Evolutionary conservation across 2,888 invertebrate species (phyloP).

Genomic region (Drosophila lutescens): DNA sequence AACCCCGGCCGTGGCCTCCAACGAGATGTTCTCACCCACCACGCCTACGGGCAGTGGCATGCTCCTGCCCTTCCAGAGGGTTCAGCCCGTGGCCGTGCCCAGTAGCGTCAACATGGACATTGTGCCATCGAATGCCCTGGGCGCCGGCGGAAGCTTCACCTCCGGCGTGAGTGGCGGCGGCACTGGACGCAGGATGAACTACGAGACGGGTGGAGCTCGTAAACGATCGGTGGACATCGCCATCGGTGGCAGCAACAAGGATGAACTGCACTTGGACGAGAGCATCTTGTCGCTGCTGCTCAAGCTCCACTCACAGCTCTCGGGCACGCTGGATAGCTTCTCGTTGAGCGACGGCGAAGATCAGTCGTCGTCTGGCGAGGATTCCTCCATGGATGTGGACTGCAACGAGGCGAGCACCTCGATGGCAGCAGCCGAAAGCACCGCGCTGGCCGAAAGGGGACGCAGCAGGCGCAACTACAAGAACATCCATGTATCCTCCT

Average conservation of each 20-base stretch:
- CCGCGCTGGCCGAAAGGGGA: slow-evolving; percentile 58
- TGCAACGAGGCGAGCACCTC: slow-evolving; percentile 82
- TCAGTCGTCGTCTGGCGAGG: slow-evolving; percentile 2
- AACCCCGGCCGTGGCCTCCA: slow-evolving; percentile 46
- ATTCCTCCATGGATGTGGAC: slow-evolving; percentile 80
- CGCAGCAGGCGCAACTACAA: slow-evolving; percentile 61
- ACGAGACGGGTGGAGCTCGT: slow-evolving; percentile 76
- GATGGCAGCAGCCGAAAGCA: slow-evolving; percentile 50
- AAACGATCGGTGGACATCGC: slow-evolving; percentile 84
- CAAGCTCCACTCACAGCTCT: slow-evolving; percentile 95
- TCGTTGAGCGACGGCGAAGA: slow-evolving; percentile 85
- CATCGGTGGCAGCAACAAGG: slow-evolving; percentile 84
- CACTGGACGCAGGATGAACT: slow-evolving; percentile 63
- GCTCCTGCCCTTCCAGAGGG: slow-evolving; percentile 84
- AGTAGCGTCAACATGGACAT: slow-evolving; percentile 84
- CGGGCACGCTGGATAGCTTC: slow-evolving; percentile 93
- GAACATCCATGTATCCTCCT: slow-evolving; percentile 82
- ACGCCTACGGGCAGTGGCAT: slow-evolving; percentile 79
- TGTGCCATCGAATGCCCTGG: slow-evolving; percentile 84
- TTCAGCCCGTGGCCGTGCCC: slow-evolving; percentile 84
- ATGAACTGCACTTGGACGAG: slow-evolving; percentile 89
- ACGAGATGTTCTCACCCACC: slow-evolving; percentile 84
- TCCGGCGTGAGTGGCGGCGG: slow-evolving; percentile 34
- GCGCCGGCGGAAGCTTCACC: slow-evolving; percentile 47
- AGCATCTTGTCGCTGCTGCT: slow-evolving; percentile 95